Evolutionary conservation across 2,797 vertebrate genomes (phyloP).

Genomic region (Acanthurus lineatus): DNA sequence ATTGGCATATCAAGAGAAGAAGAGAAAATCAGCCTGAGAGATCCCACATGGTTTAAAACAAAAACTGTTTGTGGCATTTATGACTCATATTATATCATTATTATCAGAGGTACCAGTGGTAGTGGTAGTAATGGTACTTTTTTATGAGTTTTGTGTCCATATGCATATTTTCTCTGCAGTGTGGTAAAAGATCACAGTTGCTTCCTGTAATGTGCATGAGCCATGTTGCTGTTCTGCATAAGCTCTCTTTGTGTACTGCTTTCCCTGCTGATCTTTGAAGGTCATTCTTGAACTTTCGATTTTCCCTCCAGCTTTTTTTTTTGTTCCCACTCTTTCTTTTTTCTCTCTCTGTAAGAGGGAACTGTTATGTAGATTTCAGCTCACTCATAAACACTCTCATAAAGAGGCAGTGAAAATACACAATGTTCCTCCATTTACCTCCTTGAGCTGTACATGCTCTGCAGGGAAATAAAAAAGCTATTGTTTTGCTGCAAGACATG

Average conservation of each 20-base stretch:
- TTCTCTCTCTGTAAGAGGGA: conserved; percentile 15
- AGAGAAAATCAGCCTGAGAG: conserved; percentile 32
- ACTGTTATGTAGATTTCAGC: conserved; percentile 23
- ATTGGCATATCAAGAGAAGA: conserved; percentile 20
- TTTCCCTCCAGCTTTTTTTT: not conserved
- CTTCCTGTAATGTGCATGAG: not conserved
- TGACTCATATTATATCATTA: not conserved
- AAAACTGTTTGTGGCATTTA: not conserved
- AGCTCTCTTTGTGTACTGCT: not conserved
- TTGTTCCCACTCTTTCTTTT: not conserved
- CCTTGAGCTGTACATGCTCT: not conserved
- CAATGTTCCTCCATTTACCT: conserved; percentile 6
- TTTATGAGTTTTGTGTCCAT: conserved; percentile 7
- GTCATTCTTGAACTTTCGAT: not conserved
- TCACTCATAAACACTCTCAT: conserved; percentile 38
- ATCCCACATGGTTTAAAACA: not conserved
- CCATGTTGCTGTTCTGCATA: not conserved
- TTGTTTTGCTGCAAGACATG: not conserved
- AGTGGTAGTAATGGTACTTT: not conserved
- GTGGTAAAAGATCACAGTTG: not conserved
- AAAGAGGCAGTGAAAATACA: conserved; percentile 28
- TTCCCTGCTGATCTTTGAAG: conserved; percentile 11
- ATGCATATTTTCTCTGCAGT: not conserved
- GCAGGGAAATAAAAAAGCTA: not conserved
- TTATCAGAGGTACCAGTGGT: not conserved